These are phyloP conservation scores for Cottoperca gobio DNA, from an alignment of 2,797 vertebrate genomes.

Conservation along the genomic window DNA sequence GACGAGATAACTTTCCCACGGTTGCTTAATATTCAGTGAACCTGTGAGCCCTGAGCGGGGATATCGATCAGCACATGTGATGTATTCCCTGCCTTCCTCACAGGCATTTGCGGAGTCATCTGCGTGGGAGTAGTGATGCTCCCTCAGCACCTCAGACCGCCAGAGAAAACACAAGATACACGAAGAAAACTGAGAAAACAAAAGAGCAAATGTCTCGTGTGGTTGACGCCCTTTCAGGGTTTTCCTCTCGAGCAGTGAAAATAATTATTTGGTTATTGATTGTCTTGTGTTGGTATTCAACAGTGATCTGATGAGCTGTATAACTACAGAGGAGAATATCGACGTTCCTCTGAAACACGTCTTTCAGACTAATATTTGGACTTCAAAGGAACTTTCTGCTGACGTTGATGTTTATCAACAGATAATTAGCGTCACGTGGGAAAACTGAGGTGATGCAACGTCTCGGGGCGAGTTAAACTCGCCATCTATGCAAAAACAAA, in stretches of 20 bases:
- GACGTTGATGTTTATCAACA: conserved; percentile 36
- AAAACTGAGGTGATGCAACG: conserved; percentile 38
- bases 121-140: conserved; percentile 32
- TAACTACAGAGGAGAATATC: conserved; percentile 19
- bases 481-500: conserved; percentile 14
- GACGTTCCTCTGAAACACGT: conserved; percentile 32
- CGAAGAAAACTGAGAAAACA: conserved; percentile 13
- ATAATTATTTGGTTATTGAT: conserved; percentile 47
- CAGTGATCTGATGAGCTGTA: conserved; percentile 36
- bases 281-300: conserved; percentile 23
- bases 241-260: conserved; percentile 29
- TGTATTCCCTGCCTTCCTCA: conserved; percentile 59
- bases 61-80: conserved; percentile 79
- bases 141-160: not conserved
- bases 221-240: not conserved
- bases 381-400: conserved; percentile 51
- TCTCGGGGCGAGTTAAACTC: conserved; percentile 16
- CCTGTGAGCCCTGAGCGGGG: conserved; percentile 55
- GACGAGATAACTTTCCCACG: conserved; percentile 79
- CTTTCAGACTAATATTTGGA: conserved; percentile 32
- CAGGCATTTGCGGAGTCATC: conserved; percentile 61
- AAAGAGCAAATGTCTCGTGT: conserved; percentile 1
- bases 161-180: conserved; percentile 12
- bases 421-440: conserved; percentile 46
- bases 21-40: conserved; percentile 75